Percentiles rank a stretch among this genome's conserved stretches.
Evolutionary conservation across 2,797 vertebrate species (phyloP).

Genomic region (Artibeus jamaicensis): DNA sequence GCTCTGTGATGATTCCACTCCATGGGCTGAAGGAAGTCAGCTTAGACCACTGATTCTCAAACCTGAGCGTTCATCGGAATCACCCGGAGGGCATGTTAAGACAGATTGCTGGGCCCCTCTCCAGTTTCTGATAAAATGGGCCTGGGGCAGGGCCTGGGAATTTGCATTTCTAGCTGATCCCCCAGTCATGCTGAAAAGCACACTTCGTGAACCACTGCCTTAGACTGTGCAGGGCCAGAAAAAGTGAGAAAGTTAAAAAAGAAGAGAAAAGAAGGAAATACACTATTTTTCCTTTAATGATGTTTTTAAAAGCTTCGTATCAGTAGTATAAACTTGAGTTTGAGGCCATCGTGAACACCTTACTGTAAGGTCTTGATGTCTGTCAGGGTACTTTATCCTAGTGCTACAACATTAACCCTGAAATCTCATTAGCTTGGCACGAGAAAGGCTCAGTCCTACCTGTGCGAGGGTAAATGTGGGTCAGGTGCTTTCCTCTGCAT

Average conservation of each 20-base stretch:
- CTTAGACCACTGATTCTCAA: not conserved
- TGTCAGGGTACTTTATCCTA: not conserved
- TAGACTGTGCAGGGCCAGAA: not conserved
- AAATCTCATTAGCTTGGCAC: not conserved
- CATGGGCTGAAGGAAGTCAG: not conserved
- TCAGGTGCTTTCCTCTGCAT: not conserved
- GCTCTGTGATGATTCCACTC: not conserved
- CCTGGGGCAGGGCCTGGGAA: not conserved
- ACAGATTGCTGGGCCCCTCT: not conserved
- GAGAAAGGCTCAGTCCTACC: not conserved
- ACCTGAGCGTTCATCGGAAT: slow-evolving; percentile 10
- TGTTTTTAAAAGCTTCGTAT: slow-evolving; percentile 12
- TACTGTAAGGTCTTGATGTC: not conserved
- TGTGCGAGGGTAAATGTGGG: not conserved
- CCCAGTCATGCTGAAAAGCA: not conserved
- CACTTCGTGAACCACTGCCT: not conserved
- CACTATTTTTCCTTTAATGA: not conserved
- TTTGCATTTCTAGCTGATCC: not conserved
- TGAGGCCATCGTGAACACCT: not conserved
- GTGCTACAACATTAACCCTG: not conserved
- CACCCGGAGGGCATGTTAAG: not conserved
- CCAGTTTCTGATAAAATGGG: not conserved
- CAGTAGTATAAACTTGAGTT: not conserved
- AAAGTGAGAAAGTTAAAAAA: not conserved
- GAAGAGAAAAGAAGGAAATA: not conserved